Percentiles rank a stretch among this genome's conserved stretches.
These are phyloP conservation scores for Ifrita kowaldi DNA, from an alignment of 2,113 vertebrate species.

Conservation along the genomic window DNA sequence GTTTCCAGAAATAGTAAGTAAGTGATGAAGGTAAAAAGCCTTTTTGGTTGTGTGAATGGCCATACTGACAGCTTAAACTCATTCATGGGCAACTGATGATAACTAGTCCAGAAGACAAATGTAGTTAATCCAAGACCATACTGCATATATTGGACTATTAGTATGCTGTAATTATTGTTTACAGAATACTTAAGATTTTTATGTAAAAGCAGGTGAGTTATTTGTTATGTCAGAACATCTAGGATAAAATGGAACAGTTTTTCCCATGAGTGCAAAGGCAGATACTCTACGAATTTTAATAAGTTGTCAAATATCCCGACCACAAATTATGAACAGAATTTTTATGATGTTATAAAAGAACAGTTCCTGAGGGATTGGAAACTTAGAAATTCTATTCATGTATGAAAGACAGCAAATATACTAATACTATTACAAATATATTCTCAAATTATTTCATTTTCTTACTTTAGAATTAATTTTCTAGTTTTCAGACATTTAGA, in stretches of 20 bases:
- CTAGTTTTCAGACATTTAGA: not conserved
- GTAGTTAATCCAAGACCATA: not conserved
- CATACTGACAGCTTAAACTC: not conserved
- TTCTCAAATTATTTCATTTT: not conserved
- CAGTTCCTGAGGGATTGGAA: not conserved
- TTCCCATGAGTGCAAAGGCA: not conserved
- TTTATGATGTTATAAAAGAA: not conserved
- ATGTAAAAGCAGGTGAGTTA: not conserved
- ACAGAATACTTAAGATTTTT: not conserved
- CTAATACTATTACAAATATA: not conserved
- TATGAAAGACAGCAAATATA: not conserved
- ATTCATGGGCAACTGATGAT: not conserved
- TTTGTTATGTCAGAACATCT: not conserved
- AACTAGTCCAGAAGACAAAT: not conserved
- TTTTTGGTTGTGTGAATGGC: not conserved
- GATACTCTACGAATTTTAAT: conserved; percentile 2
- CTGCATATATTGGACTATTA: not conserved
- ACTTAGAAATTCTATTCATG: not conserved
- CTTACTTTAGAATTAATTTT: not conserved
- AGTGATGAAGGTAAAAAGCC: not conserved
- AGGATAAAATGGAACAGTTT: not conserved
- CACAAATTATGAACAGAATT: conserved; percentile 8
- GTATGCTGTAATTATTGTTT: not conserved
- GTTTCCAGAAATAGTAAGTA: not conserved
- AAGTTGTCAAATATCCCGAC: not conserved